Evolutionary conservation across 2,888 invertebrate species (phyloP).

Genomic region (Ophioninae sp.): DNA sequence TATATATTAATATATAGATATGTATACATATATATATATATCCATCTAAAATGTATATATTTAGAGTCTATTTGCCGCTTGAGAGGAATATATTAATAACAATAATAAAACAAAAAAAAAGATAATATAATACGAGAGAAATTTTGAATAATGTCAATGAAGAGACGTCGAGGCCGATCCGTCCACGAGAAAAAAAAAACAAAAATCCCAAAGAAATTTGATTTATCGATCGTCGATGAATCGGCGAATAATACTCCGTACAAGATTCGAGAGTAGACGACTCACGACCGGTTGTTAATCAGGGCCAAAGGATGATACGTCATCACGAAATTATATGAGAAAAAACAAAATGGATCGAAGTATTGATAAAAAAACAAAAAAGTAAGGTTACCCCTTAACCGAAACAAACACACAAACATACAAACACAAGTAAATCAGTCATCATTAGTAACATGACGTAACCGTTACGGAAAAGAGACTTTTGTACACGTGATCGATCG

Average conservation of each 20-base stretch:
- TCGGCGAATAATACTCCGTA: conserved; percentile 27
- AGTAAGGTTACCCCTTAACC: conserved; percentile 7
- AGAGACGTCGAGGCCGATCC: conserved; percentile 63
- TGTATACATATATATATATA: conserved; percentile 65
- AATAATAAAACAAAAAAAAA: conserved; percentile 31
- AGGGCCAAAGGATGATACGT: conserved; percentile 43
- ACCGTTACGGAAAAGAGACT: conserved; percentile 70
- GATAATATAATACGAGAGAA: conserved; percentile 36
- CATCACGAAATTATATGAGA: too few species aligned
- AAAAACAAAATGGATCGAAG: too few species aligned
- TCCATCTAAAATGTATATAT: conserved; percentile 74
- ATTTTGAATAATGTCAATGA: conserved; percentile 47
- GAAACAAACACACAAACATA: conserved; percentile 38
- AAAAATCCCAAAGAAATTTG: conserved; percentile 44
- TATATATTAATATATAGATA: conserved; percentile 67
- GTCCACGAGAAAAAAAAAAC: conserved; percentile 39
- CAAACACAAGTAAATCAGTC: conserved; percentile 47
- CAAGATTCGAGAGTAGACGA: conserved; percentile 23
- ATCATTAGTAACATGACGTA: conserved; percentile 38
- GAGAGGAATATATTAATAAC: conserved; percentile 67
- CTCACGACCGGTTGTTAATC: conserved; percentile 33
- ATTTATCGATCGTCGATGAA: conserved; percentile 59
- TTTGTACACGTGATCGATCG: conserved; percentile 75
- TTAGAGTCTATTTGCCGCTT: conserved; percentile 77
- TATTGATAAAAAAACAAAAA: conserved; percentile 19